Conservation (phyloP, 2,113 vertebrate genomes). For the Clarias batrachus region DNA sequence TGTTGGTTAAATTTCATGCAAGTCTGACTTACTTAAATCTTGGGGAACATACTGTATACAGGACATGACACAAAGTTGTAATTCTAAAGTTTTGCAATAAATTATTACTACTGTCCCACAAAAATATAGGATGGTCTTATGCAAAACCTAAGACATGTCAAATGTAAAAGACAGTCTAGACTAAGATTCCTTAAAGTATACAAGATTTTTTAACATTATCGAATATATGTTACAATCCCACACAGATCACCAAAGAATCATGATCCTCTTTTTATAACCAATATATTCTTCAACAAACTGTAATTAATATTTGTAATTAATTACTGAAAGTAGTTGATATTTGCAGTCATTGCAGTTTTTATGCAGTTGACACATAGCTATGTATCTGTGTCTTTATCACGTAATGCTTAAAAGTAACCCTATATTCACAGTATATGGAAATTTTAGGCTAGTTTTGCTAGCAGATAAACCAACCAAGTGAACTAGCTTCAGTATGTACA, state of each 20-base stretch:
- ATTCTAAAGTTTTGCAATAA: too few species aligned
- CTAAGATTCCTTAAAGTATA: too few species aligned
- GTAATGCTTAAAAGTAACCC: not conserved
- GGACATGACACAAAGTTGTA: not conserved
- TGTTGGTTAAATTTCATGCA: not conserved
- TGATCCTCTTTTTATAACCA: not conserved
- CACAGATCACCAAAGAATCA: not conserved
- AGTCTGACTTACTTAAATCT: not conserved
- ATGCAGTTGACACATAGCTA: not conserved
- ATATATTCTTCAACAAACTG: not conserved
- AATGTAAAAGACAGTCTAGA: not conserved
- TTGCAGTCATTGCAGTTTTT: not conserved
- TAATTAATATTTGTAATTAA: not conserved
- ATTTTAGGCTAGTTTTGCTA: too few species aligned
- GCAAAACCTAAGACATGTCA: not conserved
- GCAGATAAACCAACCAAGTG: too few species aligned
- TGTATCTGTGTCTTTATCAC: not conserved
- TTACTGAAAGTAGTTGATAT: not conserved
- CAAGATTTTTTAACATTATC: too few species aligned
- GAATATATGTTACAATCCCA: not conserved
- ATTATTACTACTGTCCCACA: too few species aligned
- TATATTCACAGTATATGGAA: too few species aligned
- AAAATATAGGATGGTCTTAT: not conserved
- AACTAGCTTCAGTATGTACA: too few species aligned
- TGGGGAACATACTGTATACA: not conserved